phyloP scores from a whole-genome alignment of 1,140 invertebrate species.

The Eumaeus atala region DNA sequence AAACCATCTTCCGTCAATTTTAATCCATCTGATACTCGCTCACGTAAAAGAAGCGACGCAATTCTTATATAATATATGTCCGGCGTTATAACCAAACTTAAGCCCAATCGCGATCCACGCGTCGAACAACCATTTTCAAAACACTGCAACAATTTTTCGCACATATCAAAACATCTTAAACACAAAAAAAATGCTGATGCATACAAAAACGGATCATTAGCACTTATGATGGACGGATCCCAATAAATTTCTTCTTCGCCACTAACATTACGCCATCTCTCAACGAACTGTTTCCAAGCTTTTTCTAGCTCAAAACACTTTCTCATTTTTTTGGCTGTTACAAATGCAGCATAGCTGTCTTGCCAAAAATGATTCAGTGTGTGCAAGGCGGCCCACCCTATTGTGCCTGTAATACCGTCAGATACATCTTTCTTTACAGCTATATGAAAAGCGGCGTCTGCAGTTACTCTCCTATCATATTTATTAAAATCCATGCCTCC shows the following conservation, averaged over 20 bases:
- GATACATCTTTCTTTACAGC: constrained; percentile 50
- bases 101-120: constrained; percentile 29
- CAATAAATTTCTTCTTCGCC: constrained; percentile 61
- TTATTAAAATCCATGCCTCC: constrained; percentile 47
- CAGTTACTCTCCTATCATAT: constrained; percentile 32
- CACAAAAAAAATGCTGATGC: constrained; percentile 63
- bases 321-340: constrained; percentile 57
- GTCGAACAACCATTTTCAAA: constrained; percentile 39
- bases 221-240: constrained; percentile 37
- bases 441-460: constrained; percentile 50
- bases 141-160: constrained; percentile 45
- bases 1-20: constrained; percentile 37
- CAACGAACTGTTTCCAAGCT: constrained; percentile 49
- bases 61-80: constrained; percentile 51
- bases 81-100: constrained; percentile 20
- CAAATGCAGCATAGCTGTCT: constrained; percentile 47
- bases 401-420: constrained; percentile 48
- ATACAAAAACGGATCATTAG: constrained; percentile 47
- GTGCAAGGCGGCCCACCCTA: constrained; percentile 60
- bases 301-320: constrained; percentile 48
- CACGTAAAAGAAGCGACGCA: constrained; percentile 41
- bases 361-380: constrained; percentile 46
- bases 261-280: constrained; percentile 47
- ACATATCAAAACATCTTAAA: constrained; percentile 49
- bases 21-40: constrained; percentile 35